Evolutionary conservation across 2,113 vertebrate genomes (phyloP), one percentile per base, ranked within the genome.

Genomic region (Pagrus major): DNA sequence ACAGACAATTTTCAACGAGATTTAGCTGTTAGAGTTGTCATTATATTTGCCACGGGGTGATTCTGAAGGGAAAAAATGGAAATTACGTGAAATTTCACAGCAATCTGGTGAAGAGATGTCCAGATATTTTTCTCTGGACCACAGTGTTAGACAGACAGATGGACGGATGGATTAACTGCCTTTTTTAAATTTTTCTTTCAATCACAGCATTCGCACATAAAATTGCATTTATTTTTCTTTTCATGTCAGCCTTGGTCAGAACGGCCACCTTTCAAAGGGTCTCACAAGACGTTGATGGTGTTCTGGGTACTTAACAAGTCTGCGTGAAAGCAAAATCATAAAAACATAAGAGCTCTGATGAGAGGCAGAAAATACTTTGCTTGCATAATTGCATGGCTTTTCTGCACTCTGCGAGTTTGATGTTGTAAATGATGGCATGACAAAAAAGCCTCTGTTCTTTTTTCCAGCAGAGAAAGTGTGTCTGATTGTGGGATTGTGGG

Each of bases 281-380:
- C 58, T 25, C 41, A 55, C 18, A 72, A 25, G 41, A 75, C 12
- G 64, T n/a, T 58, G 23, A 75, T 16, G 9, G 20, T 47, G 55
- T 46, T 55, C 56, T 1, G 67, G 25, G 54, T 23, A n/a, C n/a
- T 64, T 59, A 52, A 47, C n/a, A 15, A 31, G 44, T 18, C 33
- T 65, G 54, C 42, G 33, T 60, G 37, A 64, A 84, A 75, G 21
- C 35, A 66, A 39, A 29, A 59, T 61, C 64, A 33, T 25, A 69
- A 76, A 39, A 39, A 61, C 29, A 31, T 12, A 56, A 56, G 20
- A 64, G 61, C 25, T 55, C 20, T 42, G 55, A 44, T 54, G 37
- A 47, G 20, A 41, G 20, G 46, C 1, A 65, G 69, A 77, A 76
- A 68, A 61, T 10, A 56, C 20, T 69, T 9, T n/a, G n/a, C n/a